Evolutionary conservation across 2,797 vertebrate species (phyloP).

Genomic region (Mormyrus hasselquistii): DNA sequence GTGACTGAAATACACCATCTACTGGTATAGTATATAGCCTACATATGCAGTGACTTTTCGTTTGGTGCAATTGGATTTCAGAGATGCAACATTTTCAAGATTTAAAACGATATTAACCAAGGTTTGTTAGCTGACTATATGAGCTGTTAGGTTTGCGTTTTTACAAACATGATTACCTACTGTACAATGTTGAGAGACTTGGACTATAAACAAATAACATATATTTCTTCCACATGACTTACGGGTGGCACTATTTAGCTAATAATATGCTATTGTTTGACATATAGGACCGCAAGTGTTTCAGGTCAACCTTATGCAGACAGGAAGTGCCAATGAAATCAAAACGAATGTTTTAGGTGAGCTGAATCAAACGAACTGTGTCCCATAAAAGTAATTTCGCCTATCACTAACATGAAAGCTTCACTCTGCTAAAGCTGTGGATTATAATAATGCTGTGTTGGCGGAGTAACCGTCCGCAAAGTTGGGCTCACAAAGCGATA

Average conservation of each 20-base stretch:
- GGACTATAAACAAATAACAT: not conserved
- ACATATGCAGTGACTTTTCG: not conserved
- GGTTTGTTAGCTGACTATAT: not conserved
- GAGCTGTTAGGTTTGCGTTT: not conserved
- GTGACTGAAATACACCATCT: not conserved
- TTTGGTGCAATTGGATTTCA: not conserved
- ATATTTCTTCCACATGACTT: not conserved
- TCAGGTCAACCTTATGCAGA: not conserved
- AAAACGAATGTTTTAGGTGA: not conserved
- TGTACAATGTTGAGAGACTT: not conserved
- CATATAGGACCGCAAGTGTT: not conserved
- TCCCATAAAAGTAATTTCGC: not conserved
- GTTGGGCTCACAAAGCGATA: not conserved
- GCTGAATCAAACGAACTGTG: not conserved
- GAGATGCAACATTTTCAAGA: not conserved
- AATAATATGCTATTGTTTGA: not conserved
- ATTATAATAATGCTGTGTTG: slow-evolving; percentile 21
- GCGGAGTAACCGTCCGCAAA: not conserved
- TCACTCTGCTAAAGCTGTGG: not conserved
- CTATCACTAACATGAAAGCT: not conserved
- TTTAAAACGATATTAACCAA: not conserved
- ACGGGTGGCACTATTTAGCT: not conserved
- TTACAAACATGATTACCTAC: not conserved
- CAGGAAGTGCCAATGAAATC: not conserved
- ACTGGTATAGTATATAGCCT: not conserved